These are phyloP conservation scores for Pantherophis alleghaniensis DNA, from an alignment of 2,797 vertebrate species.

Conservation along the genomic window DNA sequence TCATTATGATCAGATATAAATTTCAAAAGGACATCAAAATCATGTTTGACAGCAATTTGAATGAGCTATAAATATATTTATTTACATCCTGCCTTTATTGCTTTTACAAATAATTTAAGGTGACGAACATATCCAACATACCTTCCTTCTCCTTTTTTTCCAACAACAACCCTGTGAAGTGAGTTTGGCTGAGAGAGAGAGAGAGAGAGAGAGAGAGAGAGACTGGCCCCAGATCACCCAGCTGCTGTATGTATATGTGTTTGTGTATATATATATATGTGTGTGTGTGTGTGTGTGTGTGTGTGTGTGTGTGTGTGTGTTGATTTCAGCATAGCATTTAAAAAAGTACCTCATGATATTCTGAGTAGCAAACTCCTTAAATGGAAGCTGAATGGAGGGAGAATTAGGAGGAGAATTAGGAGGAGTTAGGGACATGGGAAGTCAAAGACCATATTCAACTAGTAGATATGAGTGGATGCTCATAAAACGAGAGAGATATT, in stretches of 20 bases:
- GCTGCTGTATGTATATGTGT: not conserved
- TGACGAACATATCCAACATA: not conserved
- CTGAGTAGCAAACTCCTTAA: not conserved
- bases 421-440: not conserved
- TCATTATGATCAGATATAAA: not conserved
- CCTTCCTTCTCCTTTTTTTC: not conserved
- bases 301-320: not conserved
- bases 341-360: not conserved
- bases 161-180: not conserved
- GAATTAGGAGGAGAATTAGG: not conserved
- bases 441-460: not conserved
- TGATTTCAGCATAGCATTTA: not conserved
- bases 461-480: not conserved
- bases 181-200: not conserved
- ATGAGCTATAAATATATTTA: not conserved
- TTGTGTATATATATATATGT: too few species aligned
- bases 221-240: not conserved
- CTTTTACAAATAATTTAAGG: not conserved
- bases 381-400: not conserved
- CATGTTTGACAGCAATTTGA: not conserved
- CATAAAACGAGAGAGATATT: not conserved
- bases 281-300: too few species aligned
- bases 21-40: not conserved
- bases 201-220: not conserved
- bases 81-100: not conserved